Base-by-base conservation (phyloP, 2,113 vertebrate genomes). In the Tricholaema leucomelas region DNA sequence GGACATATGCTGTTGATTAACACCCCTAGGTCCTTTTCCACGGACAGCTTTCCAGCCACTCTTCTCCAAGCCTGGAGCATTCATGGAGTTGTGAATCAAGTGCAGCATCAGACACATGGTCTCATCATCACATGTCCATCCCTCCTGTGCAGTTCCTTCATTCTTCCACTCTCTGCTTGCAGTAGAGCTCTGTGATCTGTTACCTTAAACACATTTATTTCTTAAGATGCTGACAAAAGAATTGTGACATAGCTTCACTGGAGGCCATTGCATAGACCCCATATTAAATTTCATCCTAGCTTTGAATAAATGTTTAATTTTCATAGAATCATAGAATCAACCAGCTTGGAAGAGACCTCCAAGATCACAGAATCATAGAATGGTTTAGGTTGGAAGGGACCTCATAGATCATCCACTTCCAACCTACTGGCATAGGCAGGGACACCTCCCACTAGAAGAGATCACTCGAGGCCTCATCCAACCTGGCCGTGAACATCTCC, bases 161-260 rank as follows among this genome's bases (percentile, higher is more conserved):
- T 10, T 5, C 9, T 52, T 40, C 28, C 3, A 9, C 24, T 76
- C 33, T 16, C 6, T 50, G 23, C 38, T 17, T 66, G 12, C 35
- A 35, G 8, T 3, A 63, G 5, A 50, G 23, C 10, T 61, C 24
- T 0, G 0, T 65, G 31, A 8, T 56, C 20, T 1, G 0, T 38
- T 44, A 7, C 16, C 33, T 40, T 42, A 11, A 63, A 10, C 2
- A 5, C 1, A 24, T 38, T 13, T 23, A 33, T 84, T 55, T 56
- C 42, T 81, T 15, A 16, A 50, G 0, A 10, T 9, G 48, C 12
- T 3, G 14, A 19, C 5, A 17, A 7, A n/a, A 44, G 5, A 8
- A 8, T 27, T 35, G 21, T 33, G 16, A 28, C 35, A 3, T 10
- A 88, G 9, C 46, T 66, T 67, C 19, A 17, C 27, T 23, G 24